Conservation (phyloP, 2,113 vertebrate genomes). For the Apodemus sylvaticus region DNA sequence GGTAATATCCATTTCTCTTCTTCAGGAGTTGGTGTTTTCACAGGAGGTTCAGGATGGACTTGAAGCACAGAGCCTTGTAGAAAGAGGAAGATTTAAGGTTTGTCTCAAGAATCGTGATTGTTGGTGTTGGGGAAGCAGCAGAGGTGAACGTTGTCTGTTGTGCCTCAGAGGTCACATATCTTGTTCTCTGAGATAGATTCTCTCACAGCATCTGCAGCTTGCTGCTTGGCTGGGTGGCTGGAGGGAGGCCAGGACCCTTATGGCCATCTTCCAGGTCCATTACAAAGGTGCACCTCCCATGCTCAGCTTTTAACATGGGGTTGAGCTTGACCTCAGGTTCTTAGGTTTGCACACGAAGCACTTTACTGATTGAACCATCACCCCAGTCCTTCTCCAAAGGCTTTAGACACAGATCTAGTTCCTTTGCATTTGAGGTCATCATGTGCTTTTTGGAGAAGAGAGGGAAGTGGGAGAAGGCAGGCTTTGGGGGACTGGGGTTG, state of each 20-base stretch:
- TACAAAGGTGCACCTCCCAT: not conserved
- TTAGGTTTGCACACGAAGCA: not conserved
- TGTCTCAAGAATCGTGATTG: not conserved
- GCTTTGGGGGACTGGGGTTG: not conserved
- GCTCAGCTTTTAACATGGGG: not conserved
- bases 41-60: not conserved
- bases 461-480: not conserved
- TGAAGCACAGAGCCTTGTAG: not conserved
- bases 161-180: not conserved
- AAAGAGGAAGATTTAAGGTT: not conserved
- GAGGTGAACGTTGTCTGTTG: not conserved
- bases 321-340: not conserved
- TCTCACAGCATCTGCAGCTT: not conserved
- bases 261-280: not conserved
- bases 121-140: too few relatives aligned
- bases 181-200: not conserved
- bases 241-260: not conserved
- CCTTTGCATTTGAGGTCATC: not conserved
- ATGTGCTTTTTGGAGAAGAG: not conserved
- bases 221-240: not conserved
- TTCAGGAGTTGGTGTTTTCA: constrained; percentile 20
- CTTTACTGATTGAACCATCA: not conserved
- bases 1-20: not conserved
- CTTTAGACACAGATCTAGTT: not conserved
- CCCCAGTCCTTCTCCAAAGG: not conserved